These are phyloP conservation scores for Protodeltote pygarga DNA, from an alignment of 2,888 invertebrate genomes.

Conservation along the genomic window DNA sequence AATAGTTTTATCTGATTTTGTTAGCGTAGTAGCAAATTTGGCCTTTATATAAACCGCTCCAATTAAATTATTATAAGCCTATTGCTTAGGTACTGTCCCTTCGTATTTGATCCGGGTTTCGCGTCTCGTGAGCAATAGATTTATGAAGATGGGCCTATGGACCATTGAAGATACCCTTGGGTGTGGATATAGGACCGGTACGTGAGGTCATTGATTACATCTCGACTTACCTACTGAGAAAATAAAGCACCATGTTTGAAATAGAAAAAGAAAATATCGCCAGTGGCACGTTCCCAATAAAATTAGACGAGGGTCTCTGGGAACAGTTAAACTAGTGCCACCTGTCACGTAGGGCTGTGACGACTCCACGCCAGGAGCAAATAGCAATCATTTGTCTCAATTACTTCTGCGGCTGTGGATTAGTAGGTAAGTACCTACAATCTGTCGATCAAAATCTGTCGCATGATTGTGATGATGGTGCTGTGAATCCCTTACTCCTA, in stretches of 20 bases:
- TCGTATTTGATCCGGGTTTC: too few relatives aligned
- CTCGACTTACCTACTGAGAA: neutral
- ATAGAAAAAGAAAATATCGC: conserved; percentile 6
- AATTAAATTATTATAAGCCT: conserved; percentile 28
- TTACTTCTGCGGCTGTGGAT: conserved; percentile 20
- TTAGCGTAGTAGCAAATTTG: too few relatives aligned
- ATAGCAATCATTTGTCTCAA: conserved; percentile 30
- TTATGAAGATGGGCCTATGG: too few relatives aligned
- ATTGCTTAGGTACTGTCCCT: too few relatives aligned
- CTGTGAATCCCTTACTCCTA: too few relatives aligned
- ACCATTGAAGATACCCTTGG: too few relatives aligned
- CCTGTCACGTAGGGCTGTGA: conserved; percentile 14
- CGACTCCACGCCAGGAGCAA: conserved; percentile 3
- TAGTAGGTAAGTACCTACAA: too few relatives aligned
- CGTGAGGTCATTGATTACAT: neutral
- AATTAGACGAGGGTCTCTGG: conserved; percentile 8
- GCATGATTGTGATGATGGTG: too few relatives aligned
- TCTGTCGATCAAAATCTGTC: too few relatives aligned
- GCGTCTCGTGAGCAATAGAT: too few relatives aligned
- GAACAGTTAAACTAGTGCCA: conserved; percentile 18
- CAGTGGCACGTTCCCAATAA: conserved; percentile 23
- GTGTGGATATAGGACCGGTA: neutral
- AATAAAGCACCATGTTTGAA: neutral
- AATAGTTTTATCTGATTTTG: conserved; percentile 6
- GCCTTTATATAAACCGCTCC: conserved; percentile 3